These are phyloP conservation scores for Petrocephalus microphthalmus DNA, from an alignment of 2,113 vertebrate genomes.

Conservation along the genomic window DNA sequence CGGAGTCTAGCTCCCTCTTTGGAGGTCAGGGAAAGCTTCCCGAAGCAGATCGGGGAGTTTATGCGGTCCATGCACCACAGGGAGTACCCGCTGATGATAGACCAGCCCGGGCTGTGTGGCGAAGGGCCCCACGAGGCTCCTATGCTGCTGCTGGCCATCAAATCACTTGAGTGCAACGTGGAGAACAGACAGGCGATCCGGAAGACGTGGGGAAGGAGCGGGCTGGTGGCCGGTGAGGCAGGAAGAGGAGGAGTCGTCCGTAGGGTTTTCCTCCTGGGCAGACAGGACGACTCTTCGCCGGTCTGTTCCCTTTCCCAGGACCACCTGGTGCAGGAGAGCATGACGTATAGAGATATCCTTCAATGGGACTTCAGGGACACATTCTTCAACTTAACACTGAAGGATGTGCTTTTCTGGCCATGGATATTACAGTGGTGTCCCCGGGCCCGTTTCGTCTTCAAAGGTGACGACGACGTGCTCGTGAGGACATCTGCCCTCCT, in stretches of 20 bases:
- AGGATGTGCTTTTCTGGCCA: slow-evolving; percentile 64
- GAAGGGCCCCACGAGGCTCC: slow-evolving; percentile 23
- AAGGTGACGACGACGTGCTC: slow-evolving; percentile 66
- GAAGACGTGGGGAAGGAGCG: slow-evolving; percentile 54
- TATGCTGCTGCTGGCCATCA: slow-evolving; percentile 61
- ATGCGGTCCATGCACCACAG: slow-evolving; percentile 50
- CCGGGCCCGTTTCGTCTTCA: slow-evolving; percentile 50
- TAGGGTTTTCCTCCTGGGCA: slow-evolving; percentile 60
- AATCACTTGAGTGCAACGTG: slow-evolving; percentile 48
- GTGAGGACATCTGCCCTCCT: slow-evolving; percentile 55
- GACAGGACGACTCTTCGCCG: neutral
- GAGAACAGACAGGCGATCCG: slow-evolving; percentile 57
- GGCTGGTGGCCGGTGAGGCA: slow-evolving; percentile 35
- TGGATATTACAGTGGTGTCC: slow-evolving; percentile 53
- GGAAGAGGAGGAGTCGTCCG: slow-evolving; percentile 34
- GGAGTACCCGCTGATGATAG: slow-evolving; percentile 45
- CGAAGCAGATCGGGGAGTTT: slow-evolving; percentile 44
- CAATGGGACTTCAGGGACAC: slow-evolving; percentile 66
- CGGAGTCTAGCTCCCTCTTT: fast-evolving
- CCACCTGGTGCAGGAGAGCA: slow-evolving; percentile 44
- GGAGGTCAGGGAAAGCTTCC: slow-evolving; percentile 22
- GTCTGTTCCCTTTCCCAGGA: neutral
- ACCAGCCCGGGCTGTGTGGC: slow-evolving; percentile 45
- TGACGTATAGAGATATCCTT: slow-evolving; percentile 52
- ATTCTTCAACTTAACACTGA: slow-evolving; percentile 66